Conservation (phyloP, 2,797 vertebrate species). For the Menidia menidia region DNA sequence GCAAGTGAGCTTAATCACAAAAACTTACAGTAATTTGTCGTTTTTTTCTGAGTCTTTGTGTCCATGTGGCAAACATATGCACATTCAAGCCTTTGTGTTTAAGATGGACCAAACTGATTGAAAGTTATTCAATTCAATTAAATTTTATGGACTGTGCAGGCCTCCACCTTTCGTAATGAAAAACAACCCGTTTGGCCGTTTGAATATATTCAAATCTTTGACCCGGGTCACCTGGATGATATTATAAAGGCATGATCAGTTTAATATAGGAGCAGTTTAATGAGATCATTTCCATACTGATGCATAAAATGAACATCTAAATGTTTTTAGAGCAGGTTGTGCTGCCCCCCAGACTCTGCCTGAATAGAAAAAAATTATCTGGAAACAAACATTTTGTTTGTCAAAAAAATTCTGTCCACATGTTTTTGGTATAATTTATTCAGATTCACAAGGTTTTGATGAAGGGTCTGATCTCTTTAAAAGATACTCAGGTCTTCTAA, state of each 20-base stretch:
- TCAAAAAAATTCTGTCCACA: too few species aligned
- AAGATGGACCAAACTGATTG: constrained; percentile 33
- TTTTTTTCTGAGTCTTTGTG: neutral
- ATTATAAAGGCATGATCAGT: neutral
- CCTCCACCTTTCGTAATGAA: constrained; percentile 39
- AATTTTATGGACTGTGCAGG: too few species aligned
- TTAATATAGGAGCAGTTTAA: constrained; percentile 7
- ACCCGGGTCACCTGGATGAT: neutral
- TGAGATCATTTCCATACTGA: neutral
- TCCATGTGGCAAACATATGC: constrained; percentile 4
- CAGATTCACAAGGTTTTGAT: constrained; percentile 32
- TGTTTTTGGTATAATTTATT: neutral
- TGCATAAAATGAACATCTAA: neutral
- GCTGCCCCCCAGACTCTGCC: too few species aligned
- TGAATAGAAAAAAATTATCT: too few species aligned
- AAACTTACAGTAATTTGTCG: constrained; percentile 5
- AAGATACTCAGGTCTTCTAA: too few species aligned
- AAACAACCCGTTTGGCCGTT: constrained; percentile 40
- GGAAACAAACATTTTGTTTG: too few species aligned
- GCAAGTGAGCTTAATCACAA: constrained; percentile 11
- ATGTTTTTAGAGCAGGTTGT: too few species aligned
- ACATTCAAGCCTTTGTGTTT: constrained; percentile 5
- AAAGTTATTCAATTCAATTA: neutral
- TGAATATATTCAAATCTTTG: neutral
- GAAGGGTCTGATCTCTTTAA: constrained; percentile 3